Base-by-base conservation (phyloP, 1,140 invertebrate genomes). In the Octopus sinensis region DNA sequence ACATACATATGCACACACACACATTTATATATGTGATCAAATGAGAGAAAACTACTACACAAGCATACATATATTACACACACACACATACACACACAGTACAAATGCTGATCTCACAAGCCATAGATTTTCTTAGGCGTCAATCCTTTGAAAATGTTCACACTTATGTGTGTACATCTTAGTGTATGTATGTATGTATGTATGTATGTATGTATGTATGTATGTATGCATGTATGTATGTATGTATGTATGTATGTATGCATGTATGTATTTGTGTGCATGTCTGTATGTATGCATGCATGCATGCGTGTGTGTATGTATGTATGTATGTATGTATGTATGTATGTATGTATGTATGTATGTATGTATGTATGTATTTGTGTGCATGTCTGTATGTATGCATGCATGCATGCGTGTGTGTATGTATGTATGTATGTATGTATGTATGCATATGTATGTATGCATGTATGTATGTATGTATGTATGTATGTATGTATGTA, bases 111-210 rank as follows among this genome's bases (percentile, higher is more conserved):
- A 9, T 62, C 17, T 62, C 56, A 9, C 17, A 62, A 62, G 17
- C 17, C 7, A 9, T 9, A 62, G 7, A 9, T 62, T 62, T 62
- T 62, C 7, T 62, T 62, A 62, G 56, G 7, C 56, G 56, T 62
- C 56, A 62, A 62, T 17, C 7, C 56, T 62, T 62, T 62, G 17
- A 62, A 62, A 62, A 62, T 9, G 17, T 62, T 62, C 56, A 62
- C 17, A 7, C 7, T 62, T 68, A 54, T 76, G 73, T 62, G 30
- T 53, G 80, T 80, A 79, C 75, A 71, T 53, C 68, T 51, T 53
- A 43, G 71, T 56, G 53, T 75, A 75, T 56, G 78, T 79, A 53
- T 77, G 75, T 71, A 76, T 53, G 81, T 30, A 62, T 78, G 56
- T 82, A 68, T 79, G 56, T 23, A 23, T 43, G 30, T 43, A 43